Conservation (phyloP, 2,888 invertebrate species). For the Choreutis nemorana region DNA sequence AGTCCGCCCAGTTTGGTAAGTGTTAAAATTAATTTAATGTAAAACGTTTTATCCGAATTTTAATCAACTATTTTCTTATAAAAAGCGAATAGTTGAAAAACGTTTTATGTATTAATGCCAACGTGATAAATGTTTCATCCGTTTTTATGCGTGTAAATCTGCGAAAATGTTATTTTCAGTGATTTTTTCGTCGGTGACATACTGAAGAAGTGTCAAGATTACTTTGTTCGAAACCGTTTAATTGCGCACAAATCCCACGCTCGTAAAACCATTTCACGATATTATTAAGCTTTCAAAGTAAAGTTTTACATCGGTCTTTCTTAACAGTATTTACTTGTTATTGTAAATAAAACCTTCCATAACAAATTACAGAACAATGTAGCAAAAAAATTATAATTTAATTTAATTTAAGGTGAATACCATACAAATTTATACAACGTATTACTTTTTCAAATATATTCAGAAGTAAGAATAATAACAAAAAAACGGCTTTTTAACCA, state of each 20-base stretch:
- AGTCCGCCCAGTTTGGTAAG: constrained; percentile 65
- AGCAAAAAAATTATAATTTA: too few species aligned
- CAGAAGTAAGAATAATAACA: too few species aligned
- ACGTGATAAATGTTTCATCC: constrained; percentile 17
- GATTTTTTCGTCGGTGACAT: constrained; percentile 35
- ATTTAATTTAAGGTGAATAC: too few species aligned
- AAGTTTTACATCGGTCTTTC: too few species aligned
- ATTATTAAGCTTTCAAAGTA: constrained; percentile 62
- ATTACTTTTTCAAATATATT: too few species aligned
- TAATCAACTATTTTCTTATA: constrained; percentile 26
- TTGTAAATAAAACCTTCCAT: too few species aligned
- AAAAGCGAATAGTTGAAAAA: constrained; percentile 24
- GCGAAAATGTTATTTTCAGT: constrained; percentile 48
- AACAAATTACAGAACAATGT: too few species aligned
- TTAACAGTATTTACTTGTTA: too few species aligned
- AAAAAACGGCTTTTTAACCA: too few species aligned
- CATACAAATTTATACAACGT: too few species aligned
- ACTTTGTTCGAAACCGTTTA: constrained; percentile 31
- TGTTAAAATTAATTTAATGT: constrained; percentile 15
- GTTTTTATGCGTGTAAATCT: constrained; percentile 16
- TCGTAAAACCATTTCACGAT: constrained; percentile 66
- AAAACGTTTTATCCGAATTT: constrained; percentile 10
- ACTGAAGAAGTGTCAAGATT: constrained; percentile 42
- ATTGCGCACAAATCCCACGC: constrained; percentile 64
- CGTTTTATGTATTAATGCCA: constrained; percentile 16